These are phyloP conservation scores for Aleiodes alternator DNA, from an alignment of 2,888 invertebrate species.

Conservation along the genomic window DNA sequence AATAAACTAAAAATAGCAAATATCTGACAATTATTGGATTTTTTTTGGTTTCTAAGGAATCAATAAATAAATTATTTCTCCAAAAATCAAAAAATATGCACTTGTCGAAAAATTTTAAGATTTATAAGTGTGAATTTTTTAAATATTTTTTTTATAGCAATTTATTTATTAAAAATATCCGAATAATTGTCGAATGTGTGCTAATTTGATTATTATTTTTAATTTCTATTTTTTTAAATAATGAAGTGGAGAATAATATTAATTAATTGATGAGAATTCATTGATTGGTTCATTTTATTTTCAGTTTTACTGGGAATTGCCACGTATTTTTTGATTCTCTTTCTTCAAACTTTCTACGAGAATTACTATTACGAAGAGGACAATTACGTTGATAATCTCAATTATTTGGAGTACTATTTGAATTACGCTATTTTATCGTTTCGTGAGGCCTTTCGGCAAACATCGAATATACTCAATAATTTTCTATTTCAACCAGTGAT, in stretches of 20 bases:
- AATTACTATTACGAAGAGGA: conserved; percentile 65
- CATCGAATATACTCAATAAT: conserved; percentile 60
- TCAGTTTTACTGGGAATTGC: conserved; percentile 65
- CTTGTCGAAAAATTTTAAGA: too few species aligned
- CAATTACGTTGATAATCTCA: conserved; percentile 61
- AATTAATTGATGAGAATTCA: too few species aligned
- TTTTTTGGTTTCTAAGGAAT: too few species aligned
- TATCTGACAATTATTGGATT: too few species aligned
- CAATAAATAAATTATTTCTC: conserved; percentile 56
- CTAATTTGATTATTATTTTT: too few species aligned
- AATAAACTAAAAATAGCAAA: too few species aligned
- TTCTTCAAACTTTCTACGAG: conserved; percentile 66
- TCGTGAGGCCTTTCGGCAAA: conserved; percentile 65
- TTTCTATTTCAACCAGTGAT: conserved; percentile 66
- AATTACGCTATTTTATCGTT: conserved; percentile 67
- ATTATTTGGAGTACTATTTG: conserved; percentile 62
- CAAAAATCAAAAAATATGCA: conserved; percentile 36
- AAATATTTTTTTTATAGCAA: too few species aligned
- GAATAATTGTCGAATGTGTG: too few species aligned
- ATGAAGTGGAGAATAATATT: too few species aligned
- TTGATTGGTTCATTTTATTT: conserved; percentile 29
- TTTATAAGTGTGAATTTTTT: too few species aligned
- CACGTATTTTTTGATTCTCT: conserved; percentile 63
- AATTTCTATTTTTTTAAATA: too few species aligned
- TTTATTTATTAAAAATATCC: too few species aligned